These are phyloP conservation scores for Plumapathes pennacea DNA, from an alignment of 92 coral and sea anemone genomes.

Conservation along the genomic window DNA sequence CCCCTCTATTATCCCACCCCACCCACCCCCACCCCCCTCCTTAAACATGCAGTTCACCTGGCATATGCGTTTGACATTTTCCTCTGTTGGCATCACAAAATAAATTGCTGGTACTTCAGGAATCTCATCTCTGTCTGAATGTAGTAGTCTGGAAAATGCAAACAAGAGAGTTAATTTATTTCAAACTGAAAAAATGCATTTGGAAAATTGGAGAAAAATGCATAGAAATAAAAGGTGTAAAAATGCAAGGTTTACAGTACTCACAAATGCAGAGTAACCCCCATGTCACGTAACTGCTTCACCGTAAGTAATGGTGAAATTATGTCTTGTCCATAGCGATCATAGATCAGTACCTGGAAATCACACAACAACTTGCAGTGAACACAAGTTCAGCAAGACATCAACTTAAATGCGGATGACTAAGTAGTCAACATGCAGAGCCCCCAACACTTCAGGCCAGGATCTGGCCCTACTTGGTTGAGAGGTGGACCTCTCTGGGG, in stretches of 20 bases:
- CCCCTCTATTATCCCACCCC: too few relatives aligned
- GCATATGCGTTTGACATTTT: conserved; percentile 96
- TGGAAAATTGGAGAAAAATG: not conserved
- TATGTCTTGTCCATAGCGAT: conserved; percentile 96
- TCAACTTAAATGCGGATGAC: not conserved
- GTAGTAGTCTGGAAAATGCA: conserved; percentile 66
- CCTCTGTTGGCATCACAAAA: conserved; percentile 97
- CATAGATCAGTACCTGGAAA: conserved; percentile 85
- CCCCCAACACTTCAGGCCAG: not conserved
- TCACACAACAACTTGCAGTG: not conserved
- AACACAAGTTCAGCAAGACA: not conserved
- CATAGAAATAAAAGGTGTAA: not conserved
- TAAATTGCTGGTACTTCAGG: conserved; percentile 98
- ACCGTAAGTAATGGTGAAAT: conserved; percentile 95
- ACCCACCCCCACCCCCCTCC: too few relatives aligned
- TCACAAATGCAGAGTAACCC: conserved; percentile 95
- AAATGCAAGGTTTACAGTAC: conserved; percentile 12
- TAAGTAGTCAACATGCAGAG: too few relatives aligned
- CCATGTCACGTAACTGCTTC: conserved; percentile 89
- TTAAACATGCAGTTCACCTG: too few relatives aligned
- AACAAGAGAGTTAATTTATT: not conserved
- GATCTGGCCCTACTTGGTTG: too few relatives aligned
- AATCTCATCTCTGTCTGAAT: conserved; percentile 92
- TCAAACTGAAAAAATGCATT: not conserved
- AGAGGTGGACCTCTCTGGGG: too few relatives aligned